Conservation (phyloP, 2,113 vertebrate species). For the Oceanites oceanicus region DNA sequence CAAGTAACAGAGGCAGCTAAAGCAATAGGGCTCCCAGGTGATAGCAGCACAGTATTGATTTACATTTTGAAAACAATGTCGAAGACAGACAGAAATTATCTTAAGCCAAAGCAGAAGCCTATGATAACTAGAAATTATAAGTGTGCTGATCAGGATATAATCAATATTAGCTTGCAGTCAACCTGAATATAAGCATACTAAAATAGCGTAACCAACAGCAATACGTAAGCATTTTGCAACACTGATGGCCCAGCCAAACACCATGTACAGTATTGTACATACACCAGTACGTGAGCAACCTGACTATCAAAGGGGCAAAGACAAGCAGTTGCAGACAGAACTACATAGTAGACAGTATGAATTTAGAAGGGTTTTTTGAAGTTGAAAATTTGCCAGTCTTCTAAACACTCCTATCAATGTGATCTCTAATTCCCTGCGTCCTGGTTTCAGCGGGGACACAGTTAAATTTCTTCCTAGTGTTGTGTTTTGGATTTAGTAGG, state of each 20-base stretch:
- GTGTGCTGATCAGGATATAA: background rate
- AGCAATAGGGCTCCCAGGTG: background rate
- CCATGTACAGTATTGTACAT: no score
- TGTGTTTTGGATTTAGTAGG: no score
- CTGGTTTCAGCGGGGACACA: no score
- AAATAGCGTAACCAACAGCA: background rate
- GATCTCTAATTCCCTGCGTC: background rate
- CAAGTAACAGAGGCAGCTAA: background rate
- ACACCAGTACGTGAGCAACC: rapidly evolving
- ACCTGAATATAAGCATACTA: background rate
- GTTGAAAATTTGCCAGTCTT: background rate
- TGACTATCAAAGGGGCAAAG: background rate
- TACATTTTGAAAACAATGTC: background rate
- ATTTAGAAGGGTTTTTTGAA: background rate
- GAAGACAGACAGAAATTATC: background rate
- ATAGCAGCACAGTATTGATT: background rate
- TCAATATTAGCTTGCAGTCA: background rate
- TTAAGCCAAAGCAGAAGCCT: background rate
- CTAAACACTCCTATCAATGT: background rate
- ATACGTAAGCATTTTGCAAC: background rate
- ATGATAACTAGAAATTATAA: background rate
- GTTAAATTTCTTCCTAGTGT: no score
- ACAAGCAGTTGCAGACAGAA: background rate
- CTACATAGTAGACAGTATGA: background rate
- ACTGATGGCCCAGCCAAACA: background rate